Evolutionary conservation across 2,888 invertebrate species (phyloP).

Genomic region (Gari tellinella): DNA sequence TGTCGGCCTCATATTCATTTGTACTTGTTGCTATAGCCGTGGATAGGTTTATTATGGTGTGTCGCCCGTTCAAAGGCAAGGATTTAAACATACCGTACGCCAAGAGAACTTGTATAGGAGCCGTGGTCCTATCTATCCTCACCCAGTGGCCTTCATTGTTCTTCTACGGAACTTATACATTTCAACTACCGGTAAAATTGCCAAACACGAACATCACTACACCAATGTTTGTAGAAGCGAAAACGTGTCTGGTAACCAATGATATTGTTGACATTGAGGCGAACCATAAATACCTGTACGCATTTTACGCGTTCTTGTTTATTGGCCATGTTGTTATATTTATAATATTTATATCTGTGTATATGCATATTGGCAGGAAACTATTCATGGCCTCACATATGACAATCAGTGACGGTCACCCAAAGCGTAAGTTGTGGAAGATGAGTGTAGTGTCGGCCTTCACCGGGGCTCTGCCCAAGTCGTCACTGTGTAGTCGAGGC

Average conservation of each 20-base stretch:
- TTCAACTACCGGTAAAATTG: conserved; percentile 3
- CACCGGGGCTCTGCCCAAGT: conserved; percentile 32
- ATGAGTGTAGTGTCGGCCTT: conserved; percentile 41
- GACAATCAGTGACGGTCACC: background rate
- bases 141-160: conserved; percentile 48
- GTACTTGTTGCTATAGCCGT: conserved; percentile 49
- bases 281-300: conserved; percentile 26
- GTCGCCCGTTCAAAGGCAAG: conserved; percentile 46
- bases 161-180: conserved; percentile 45
- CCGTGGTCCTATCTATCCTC: conserved; percentile 21
- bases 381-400: conserved; percentile 37
- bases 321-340: conserved; percentile 46
- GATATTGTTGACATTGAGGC: conserved; percentile 33
- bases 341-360: conserved; percentile 21
- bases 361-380: conserved; percentile 43
- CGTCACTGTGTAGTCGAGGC: conserved; percentile 30
- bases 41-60: conserved; percentile 52
- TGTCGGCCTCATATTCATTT: conserved; percentile 48
- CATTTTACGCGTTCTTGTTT: conserved; percentile 46
- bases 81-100: conserved; percentile 36
- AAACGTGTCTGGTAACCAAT: conserved; percentile 40
- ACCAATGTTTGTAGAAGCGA: conserved; percentile 15
- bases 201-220: conserved; percentile 1
- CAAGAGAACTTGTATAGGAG: conserved; percentile 33
- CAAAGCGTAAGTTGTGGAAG: conserved; percentile 17